Percentiles rank a stretch among this genome's conserved stretches.
Evolutionary conservation across 1,140 invertebrate genomes (phyloP).

Genomic region (Dendroctonus ponderosae): DNA sequence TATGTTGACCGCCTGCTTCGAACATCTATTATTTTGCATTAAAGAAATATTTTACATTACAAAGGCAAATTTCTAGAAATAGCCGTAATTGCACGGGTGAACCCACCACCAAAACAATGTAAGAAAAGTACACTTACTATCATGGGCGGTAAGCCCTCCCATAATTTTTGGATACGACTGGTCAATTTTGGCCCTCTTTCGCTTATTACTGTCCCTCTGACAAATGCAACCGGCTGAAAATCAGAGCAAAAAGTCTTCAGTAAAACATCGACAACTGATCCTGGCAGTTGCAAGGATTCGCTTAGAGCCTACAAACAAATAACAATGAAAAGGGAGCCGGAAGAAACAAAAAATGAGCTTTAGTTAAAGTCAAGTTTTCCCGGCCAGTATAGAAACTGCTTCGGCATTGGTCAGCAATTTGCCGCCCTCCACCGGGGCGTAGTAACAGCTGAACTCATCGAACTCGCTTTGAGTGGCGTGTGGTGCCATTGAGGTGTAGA

Average conservation of each 20-base stretch:
- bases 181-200: conserved; percentile 62
- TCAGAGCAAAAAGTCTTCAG: conserved; percentile 35
- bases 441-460: conserved; percentile 82
- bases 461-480: conserved; percentile 82
- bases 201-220: conserved; percentile 54
- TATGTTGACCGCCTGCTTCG: no score
- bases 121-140: conserved; percentile 56
- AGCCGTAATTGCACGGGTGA: neutral
- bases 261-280: neutral
- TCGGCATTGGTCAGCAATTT: conserved; percentile 56
- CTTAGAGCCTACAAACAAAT: neutral
- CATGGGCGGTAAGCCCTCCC: conserved; percentile 55
- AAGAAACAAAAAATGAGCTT: neutral
- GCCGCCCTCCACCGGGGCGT: conserved; percentile 76
- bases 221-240: conserved; percentile 44
- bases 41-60: no score
- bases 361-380: conserved; percentile 37
- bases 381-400: conserved; percentile 34
- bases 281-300: neutral
- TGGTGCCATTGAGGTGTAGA: conserved; percentile 80
- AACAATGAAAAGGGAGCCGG: neutral
- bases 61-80: neutral
- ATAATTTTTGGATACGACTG: conserved; percentile 55
- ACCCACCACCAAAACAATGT: conserved; percentile 40
- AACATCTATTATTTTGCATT: no score